These are phyloP conservation scores for Tiphia femorata DNA, from an alignment of 2,888 invertebrate species.

Conservation along the genomic window DNA sequence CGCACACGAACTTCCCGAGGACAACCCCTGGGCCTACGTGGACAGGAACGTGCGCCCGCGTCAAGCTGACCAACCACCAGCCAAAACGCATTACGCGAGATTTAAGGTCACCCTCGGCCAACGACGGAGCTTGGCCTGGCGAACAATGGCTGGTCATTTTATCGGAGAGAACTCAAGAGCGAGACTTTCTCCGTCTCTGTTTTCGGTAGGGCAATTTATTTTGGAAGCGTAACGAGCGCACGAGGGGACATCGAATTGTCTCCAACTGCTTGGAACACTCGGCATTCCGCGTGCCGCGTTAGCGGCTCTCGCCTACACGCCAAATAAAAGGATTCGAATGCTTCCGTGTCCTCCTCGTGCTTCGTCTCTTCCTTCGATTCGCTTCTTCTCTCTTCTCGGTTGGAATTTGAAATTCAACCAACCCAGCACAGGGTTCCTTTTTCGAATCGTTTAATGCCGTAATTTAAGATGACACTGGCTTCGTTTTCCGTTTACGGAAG, in stretches of 20 bases:
- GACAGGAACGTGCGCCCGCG: conserved; percentile 7
- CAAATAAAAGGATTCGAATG: conserved; percentile 28
- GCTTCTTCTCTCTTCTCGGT: too few relatives aligned
- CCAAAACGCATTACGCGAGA: conserved; percentile 49
- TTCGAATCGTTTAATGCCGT: too few relatives aligned
- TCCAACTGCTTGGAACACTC: conserved; percentile 35
- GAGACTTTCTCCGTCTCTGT: conserved; percentile 3
- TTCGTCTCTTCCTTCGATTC: too few relatives aligned
- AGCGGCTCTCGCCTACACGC: conserved; percentile 5
- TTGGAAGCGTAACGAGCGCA: conserved; percentile 40
- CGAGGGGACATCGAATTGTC: conserved; percentile 18
- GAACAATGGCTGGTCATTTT: conserved; percentile 47
- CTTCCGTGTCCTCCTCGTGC: too few relatives aligned
- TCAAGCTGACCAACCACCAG: too few relatives aligned
- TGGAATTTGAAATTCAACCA: too few relatives aligned
- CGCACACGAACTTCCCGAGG: too few relatives aligned
- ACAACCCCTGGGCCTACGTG: conserved; percentile 21
- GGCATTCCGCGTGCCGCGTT: conserved; percentile 30
- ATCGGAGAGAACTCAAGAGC: conserved; percentile 22
- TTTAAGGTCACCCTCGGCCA: conserved; percentile 48
- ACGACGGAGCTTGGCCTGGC: conserved; percentile 35
- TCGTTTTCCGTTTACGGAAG: too few relatives aligned
- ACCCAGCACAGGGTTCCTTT: too few relatives aligned
- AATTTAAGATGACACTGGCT: too few relatives aligned
- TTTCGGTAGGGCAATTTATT: conserved; percentile 35